Percentiles rank a stretch among this genome's conserved stretches.
Conservation (phyloP, 1,140 invertebrate species). For the Hypsibius dujardini region DNA sequence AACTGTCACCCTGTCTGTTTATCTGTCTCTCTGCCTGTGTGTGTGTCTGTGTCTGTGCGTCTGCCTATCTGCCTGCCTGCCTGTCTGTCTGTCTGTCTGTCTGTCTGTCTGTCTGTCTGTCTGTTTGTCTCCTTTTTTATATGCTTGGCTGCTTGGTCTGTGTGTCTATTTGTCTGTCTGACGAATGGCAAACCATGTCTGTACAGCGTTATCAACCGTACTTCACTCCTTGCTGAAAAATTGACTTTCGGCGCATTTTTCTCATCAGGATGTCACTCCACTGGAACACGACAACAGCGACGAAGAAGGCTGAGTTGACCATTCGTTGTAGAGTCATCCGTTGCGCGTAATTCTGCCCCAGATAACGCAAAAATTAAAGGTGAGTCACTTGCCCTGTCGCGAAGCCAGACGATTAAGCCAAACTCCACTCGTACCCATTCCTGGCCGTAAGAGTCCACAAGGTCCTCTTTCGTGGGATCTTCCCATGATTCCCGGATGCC, state of each 20-base stretch:
- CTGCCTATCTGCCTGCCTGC: no score
- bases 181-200: neutral
- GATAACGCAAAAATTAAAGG: slow-evolving; percentile 25
- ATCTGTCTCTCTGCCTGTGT: neutral
- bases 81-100: no score
- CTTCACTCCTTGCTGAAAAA: slow-evolving; percentile 30
- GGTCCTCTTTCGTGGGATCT: slow-evolving; percentile 31
- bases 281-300: slow-evolving; percentile 31
- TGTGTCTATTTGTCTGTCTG: neutral
- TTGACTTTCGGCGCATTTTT: no score
- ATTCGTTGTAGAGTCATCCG: slow-evolving; percentile 35
- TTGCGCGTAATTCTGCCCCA: slow-evolving; percentile 32
- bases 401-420: slow-evolving; percentile 18
- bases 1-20: slow-evolving; percentile 6
- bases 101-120: no score
- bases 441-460: slow-evolving; percentile 35
- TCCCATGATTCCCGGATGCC: slow-evolving; percentile 34
- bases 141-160: no score
- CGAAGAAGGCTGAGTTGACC: slow-evolving; percentile 35
- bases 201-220: slow-evolving; percentile 25
- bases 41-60: no score
- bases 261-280: no score
- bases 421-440: slow-evolving; percentile 30
- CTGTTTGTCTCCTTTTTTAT: no score
- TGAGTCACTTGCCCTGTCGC: slow-evolving; percentile 32